A percentile compares a stretch with the other conserved stretches of the same genome.
Evolutionary conservation across 1,140 invertebrate genomes (phyloP).

Genomic region (Yoshiicerus persimilis): DNA sequence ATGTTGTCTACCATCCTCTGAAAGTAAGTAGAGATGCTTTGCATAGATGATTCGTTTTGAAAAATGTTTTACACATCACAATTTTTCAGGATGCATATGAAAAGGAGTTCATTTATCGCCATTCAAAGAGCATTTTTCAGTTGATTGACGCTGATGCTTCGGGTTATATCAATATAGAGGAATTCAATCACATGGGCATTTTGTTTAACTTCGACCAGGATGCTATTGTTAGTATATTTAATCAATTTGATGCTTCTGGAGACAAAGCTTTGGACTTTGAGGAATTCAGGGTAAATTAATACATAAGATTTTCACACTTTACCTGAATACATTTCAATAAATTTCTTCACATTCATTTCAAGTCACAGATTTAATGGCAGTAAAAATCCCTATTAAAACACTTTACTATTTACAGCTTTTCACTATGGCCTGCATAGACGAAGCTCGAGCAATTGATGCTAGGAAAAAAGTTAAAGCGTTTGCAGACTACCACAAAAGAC

Average conservation of each 20-base stretch:
- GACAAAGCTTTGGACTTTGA: conserved; percentile 52
- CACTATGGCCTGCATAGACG: conserved; percentile 52
- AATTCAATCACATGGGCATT: conserved; percentile 52
- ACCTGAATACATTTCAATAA: background rate
- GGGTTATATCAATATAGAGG: conserved; percentile 49
- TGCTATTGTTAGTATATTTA: conserved; percentile 51
- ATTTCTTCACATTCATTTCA: too few relatives aligned
- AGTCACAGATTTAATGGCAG: too few relatives aligned
- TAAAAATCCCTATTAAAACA: too few relatives aligned
- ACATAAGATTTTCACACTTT: background rate
- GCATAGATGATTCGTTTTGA: too few relatives aligned
- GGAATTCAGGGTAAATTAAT: conserved; percentile 49
- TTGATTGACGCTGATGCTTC: conserved; percentile 52
- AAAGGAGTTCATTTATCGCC: conserved; percentile 53
- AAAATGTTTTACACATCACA: background rate
- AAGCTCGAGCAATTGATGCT: conserved; percentile 39
- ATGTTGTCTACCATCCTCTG: background rate
- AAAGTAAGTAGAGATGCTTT: background rate
- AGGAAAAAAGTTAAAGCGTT: conserved; percentile 36
- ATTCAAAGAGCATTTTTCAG: conserved; percentile 52
- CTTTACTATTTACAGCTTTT: conserved; percentile 37
- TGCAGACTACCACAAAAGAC: conserved; percentile 32
- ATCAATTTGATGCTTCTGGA: conserved; percentile 53
- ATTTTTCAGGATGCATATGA: conserved; percentile 49
- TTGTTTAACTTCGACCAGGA: conserved; percentile 51